phyloP scores from a whole-genome alignment of 2,888 invertebrate species.

The Apodemia hepburni region DNA sequence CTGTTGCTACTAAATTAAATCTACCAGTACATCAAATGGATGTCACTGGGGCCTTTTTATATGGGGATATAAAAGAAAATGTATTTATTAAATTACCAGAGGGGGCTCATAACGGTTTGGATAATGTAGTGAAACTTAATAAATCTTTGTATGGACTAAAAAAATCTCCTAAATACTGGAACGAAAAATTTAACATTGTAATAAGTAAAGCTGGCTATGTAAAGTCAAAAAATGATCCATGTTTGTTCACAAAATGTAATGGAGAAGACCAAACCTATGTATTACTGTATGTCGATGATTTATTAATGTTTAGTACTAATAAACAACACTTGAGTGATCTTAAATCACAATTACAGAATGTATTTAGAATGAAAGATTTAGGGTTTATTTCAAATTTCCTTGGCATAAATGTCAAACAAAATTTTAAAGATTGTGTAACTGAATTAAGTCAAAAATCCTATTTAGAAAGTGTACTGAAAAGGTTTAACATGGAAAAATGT shows the following conservation, averaged over 20 bases:
- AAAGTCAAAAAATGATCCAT: constrained; percentile 29
- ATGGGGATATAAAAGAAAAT: constrained; percentile 26
- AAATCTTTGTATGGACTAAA: constrained; percentile 28
- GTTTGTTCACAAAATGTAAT: constrained; percentile 26
- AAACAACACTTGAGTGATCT: no score
- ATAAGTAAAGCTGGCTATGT: constrained; percentile 29
- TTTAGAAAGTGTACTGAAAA: constrained; percentile 26
- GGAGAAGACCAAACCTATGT: constrained; percentile 24
- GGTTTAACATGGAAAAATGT: constrained; percentile 30
- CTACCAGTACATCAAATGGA: constrained; percentile 27
- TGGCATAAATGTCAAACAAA: no score
- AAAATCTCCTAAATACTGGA: constrained; percentile 31
- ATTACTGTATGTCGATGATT: constrained; percentile 20
- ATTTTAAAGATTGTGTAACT: no score
- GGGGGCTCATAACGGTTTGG: constrained; percentile 5
- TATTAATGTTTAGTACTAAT: constrained; percentile 24
- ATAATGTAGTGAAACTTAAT: not conserved
- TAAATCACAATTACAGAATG: no score
- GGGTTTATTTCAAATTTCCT: no score
- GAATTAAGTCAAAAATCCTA: constrained; percentile 1
- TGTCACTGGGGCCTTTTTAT: constrained; percentile 29
- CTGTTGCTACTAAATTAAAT: constrained; percentile 29
- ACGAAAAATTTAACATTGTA: constrained; percentile 30
- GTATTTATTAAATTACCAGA: constrained; percentile 30
- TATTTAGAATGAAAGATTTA: no score